Evolutionary conservation across 2,888 invertebrate species (phyloP), one percentile per base, ranked within the genome.

Genomic region (Ceramica pisi): DNA sequence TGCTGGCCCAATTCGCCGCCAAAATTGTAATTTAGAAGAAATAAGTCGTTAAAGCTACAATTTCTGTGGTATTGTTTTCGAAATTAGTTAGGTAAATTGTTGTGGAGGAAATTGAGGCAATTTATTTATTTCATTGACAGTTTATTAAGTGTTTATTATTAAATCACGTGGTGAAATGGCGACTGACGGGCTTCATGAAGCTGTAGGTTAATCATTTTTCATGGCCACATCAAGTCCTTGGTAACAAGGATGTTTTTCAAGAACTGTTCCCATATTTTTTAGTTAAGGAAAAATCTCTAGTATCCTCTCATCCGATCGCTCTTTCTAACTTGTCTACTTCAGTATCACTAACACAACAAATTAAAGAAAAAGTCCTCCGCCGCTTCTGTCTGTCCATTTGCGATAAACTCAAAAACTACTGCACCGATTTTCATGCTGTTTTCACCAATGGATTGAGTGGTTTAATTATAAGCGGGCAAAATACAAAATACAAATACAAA

Each of bases 51-150:
- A 63, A 5, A 44, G 23, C 51, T 9, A 21, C 59, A 60, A 61
- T 35, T 62, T 65, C n/a, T 41, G 26, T 23, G n/a, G n/a, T 7
- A 26, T 63, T 66, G 57, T 62, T 53, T 19, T 38, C 12, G 26
- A 61, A 61, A 74, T 78, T 50, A 61, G 35, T 61, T 12, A 61
- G 35, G 56, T 12, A 23, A 61, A 61, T 71, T 73, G 10, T 26
- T 26, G 16, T 16, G 55, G 16, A 21, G 38, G 4, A 59, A 80
- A 35, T 35, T 53, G 46, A 8, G 10, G 26, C 16, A 31, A 75
- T 41, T 51, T 62, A 57, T 71, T 61, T 56, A 71, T n/a, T 44
- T 50, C 21, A 56, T 38, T 71, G 2, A 23, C 19, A 16, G 19
- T 78, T 46, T 19, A 44, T 35, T 44, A 50, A 35, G 10, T 31